phyloP scores from a whole-genome alignment of 2,888 invertebrate species.

The Lucinisca nassula region DNA sequence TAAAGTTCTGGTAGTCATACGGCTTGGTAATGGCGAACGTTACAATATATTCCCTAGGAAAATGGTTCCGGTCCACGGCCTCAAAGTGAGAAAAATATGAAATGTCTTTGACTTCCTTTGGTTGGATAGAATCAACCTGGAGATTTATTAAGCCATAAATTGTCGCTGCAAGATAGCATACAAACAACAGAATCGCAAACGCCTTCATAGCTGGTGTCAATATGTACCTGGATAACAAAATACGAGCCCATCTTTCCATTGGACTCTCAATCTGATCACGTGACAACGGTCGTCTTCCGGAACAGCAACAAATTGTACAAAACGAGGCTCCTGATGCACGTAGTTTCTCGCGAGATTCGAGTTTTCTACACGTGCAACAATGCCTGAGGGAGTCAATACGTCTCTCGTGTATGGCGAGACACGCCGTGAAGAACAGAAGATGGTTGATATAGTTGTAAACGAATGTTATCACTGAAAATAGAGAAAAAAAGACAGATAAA shows the following conservation, averaged over 20 bases:
- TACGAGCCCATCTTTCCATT: constrained; percentile 41
- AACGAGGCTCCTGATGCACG: constrained; percentile 24
- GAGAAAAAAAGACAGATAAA: neutral
- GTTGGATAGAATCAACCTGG: neutral
- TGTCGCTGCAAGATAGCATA: neutral
- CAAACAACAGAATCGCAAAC: neutral
- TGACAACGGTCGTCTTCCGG: constrained; percentile 38
- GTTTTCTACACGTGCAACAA: constrained; percentile 46
- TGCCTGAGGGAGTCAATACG: constrained; percentile 54
- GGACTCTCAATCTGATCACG: constrained; percentile 45
- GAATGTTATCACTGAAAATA: constrained; percentile 59
- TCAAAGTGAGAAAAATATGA: neutral
- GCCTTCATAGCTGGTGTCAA: neutral
- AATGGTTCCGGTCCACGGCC: neutral
- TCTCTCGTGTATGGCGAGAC: constrained; percentile 48
- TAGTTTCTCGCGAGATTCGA: constrained; percentile 38
- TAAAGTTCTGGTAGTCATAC: neutral
- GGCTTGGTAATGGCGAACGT: neutral
- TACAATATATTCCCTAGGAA: neutral
- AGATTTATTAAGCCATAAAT: neutral
- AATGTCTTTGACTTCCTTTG: neutral
- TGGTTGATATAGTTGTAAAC: constrained; percentile 52
- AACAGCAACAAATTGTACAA: constrained; percentile 56
- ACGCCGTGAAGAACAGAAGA: constrained; percentile 50
- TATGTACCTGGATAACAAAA: constrained; percentile 31